These are phyloP conservation scores for Rhodinocichla rosea DNA, from an alignment of 2,113 vertebrate genomes.

Conservation along the genomic window DNA sequence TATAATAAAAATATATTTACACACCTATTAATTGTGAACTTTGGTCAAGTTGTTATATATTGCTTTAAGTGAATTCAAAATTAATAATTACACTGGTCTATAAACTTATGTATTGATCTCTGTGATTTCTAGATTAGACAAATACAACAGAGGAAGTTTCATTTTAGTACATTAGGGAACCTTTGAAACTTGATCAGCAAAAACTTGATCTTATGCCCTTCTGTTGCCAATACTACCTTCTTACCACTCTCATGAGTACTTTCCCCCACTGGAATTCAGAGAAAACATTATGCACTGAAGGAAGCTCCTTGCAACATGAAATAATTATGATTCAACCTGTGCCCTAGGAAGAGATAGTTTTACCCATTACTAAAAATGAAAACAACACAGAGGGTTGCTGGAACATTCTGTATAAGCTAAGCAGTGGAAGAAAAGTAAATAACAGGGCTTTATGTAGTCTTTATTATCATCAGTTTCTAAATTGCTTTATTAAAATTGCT, in stretches of 20 bases:
- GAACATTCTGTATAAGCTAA: neutral
- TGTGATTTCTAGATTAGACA: neutral
- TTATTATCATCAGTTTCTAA: neutral
- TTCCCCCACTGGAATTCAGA: neutral
- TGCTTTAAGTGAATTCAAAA: conserved; percentile 34
- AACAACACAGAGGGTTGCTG: neutral
- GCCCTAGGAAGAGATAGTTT: neutral
- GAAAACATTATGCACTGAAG: neutral
- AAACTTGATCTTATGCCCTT: neutral
- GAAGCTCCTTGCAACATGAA: neutral
- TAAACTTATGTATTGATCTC: neutral
- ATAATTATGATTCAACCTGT: neutral
- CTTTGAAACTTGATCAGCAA: neutral
- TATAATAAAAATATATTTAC: conserved; percentile 28
- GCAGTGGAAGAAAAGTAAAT: neutral
- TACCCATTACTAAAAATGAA: neutral
- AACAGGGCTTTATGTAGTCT: neutral
- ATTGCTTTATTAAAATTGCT: neutral
- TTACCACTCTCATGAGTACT: neutral
- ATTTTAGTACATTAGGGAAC: neutral
- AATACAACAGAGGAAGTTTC: neutral
- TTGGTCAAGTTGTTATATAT: neutral
- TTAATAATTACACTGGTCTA: neutral
- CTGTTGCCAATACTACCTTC: neutral
- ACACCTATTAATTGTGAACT: conserved; percentile 19